These are phyloP conservation scores for Apostichopus californicus DNA, from an alignment of 35 echinoderm and acorn worm genomes.

Conservation along the genomic window DNA sequence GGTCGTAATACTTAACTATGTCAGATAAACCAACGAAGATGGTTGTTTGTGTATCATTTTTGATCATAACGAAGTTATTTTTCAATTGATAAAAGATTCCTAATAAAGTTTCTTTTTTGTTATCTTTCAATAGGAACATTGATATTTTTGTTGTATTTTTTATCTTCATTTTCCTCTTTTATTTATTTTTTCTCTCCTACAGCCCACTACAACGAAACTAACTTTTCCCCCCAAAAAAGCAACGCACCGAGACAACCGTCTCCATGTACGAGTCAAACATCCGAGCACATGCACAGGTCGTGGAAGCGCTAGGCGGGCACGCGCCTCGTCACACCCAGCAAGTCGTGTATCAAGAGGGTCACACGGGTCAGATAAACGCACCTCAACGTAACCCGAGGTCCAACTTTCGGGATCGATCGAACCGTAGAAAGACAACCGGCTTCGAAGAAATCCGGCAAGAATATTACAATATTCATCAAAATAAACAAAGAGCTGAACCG, in stretches of 20 bases:
- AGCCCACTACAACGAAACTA: constrained; percentile 4
- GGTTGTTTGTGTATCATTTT: too few relatives aligned
- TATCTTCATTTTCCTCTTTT: not conserved
- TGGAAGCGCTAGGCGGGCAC: not conserved
- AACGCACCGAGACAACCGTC: not conserved
- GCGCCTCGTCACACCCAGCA: not conserved
- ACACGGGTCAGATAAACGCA: constrained; percentile 22
- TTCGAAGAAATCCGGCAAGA: constrained; percentile 57
- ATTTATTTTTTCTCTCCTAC: not conserved
- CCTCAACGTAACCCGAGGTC: constrained; percentile 19
- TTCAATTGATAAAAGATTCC: too few relatives aligned
- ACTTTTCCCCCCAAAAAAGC: not conserved
- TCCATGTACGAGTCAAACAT: constrained; percentile 45
- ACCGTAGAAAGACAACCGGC: constrained; percentile 39
- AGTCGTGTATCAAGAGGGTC: constrained; percentile 35
- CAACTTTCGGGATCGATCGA: constrained; percentile 9
- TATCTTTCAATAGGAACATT: not conserved
- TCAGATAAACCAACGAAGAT: too few relatives aligned
- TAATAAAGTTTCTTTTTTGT: not conserved
- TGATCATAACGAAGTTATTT: too few relatives aligned
- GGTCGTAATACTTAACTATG: too few relatives aligned
- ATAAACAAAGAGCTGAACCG: constrained; percentile 19
- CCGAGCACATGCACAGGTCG: constrained; percentile 45
- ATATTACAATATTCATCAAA: constrained; percentile 48
- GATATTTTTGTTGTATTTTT: too few relatives aligned